Evolutionary conservation across 2,888 invertebrate species (phyloP).

Genomic region (Yponomeuta cagnagella): DNA sequence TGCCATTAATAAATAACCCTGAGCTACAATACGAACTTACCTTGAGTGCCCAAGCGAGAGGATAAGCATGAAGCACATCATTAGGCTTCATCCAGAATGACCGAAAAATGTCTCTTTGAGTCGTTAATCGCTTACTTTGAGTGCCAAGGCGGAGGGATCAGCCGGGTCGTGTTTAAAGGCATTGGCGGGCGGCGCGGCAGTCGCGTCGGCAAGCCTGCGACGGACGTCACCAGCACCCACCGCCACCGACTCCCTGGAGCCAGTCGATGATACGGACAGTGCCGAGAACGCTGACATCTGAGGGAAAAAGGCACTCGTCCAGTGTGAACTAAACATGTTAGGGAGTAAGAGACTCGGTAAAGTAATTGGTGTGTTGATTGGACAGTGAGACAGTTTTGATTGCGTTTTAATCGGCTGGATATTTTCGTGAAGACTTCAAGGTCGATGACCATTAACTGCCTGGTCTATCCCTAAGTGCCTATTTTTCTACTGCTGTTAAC

Average conservation of each 20-base stretch:
- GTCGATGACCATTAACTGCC: too few species aligned
- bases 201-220: constrained; percentile 86
- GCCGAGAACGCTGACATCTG: constrained; percentile 49
- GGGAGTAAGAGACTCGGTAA: too few species aligned
- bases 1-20: too few species aligned
- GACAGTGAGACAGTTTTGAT: background rate
- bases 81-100: too few species aligned
- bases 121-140: constrained; percentile 78
- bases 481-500: too few species aligned
- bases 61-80: too few species aligned
- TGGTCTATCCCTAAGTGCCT: too few species aligned
- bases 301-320: background rate
- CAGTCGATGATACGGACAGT: constrained; percentile 34
- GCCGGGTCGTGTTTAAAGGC: constrained; percentile 95
- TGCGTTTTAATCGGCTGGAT: constrained; percentile 10
- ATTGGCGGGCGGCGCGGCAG: constrained; percentile 71
- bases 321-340: background rate
- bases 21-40: too few species aligned
- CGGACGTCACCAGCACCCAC: constrained; percentile 92
- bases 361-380: background rate
- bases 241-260: constrained; percentile 78
- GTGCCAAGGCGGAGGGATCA: constrained; percentile 97
- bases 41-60: too few species aligned
- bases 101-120: too few species aligned
- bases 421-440: background rate